Conservation (phyloP, 2,888 invertebrate genomes). For the Ectemnius cavifrons region DNA sequence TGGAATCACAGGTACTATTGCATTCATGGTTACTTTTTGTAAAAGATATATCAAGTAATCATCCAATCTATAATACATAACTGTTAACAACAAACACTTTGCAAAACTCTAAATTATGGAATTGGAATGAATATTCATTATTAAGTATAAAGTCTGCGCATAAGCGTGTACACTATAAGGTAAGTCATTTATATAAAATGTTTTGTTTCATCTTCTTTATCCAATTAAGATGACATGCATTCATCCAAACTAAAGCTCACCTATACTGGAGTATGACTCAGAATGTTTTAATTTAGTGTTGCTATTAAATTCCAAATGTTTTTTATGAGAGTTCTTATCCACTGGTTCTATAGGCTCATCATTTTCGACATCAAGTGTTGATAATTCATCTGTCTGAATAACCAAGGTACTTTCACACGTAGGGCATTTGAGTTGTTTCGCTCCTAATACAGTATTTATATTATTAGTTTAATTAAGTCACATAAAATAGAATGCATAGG, state of each 20-base stretch:
- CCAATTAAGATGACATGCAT: conserved; percentile 20
- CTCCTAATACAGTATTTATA: conserved; percentile 45
- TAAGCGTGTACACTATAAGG: too few species aligned
- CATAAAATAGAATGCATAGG: neutral
- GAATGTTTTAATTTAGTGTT: conserved; percentile 69
- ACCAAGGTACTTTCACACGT: conserved; percentile 82
- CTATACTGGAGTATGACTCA: conserved; percentile 77
- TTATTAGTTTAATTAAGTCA: neutral
- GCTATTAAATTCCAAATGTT: conserved; percentile 37
- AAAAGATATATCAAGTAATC: too few species aligned
- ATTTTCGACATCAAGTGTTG: conserved; percentile 62
- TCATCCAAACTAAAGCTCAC: conserved; percentile 61
- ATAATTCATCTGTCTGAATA: conserved; percentile 78
- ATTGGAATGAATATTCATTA: too few species aligned
- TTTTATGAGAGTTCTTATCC: conserved; percentile 33
- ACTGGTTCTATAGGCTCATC: conserved; percentile 36
- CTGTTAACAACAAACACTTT: too few species aligned
- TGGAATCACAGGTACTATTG: too few species aligned
- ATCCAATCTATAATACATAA: too few species aligned
- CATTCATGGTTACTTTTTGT: too few species aligned
- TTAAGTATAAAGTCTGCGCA: too few species aligned
- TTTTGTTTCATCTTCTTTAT: conserved; percentile 14
- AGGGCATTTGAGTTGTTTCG: conserved; percentile 78
- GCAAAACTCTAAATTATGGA: too few species aligned
- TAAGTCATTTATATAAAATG: conserved; percentile 19